Percentiles rank a stretch among this genome's conserved stretches.
Evolutionary conservation across 2,113 vertebrate species (phyloP).

Genomic region (Ursus arctos): DNA sequence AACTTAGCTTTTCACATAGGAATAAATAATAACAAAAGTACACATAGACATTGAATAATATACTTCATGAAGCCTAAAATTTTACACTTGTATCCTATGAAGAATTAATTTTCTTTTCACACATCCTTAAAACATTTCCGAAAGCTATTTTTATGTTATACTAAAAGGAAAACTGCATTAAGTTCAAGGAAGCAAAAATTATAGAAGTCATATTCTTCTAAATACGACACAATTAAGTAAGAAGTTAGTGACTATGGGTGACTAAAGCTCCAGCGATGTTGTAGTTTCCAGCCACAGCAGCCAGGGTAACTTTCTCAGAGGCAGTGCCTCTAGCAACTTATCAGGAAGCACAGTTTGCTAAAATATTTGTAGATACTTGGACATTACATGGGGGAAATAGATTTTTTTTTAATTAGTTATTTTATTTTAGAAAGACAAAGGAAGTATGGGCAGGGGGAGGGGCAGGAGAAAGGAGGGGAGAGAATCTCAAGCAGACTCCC

Average conservation of each 20-base stretch:
- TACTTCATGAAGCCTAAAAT: neutral
- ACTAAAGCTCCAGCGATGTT: neutral
- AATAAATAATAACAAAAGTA: conserved; percentile 23
- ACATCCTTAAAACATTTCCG: conserved; percentile 30
- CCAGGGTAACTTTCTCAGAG: neutral
- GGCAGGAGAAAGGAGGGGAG: neutral
- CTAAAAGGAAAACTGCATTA: neutral
- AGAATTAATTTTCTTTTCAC: conserved; percentile 49
- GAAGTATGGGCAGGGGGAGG: neutral
- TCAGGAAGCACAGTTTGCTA: neutral
- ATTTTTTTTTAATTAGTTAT: neutral
- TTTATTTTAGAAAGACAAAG: neutral
- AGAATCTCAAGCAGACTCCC: neutral
- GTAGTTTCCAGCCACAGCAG: neutral
- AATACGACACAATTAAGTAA: neutral
- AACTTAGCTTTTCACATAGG: neutral
- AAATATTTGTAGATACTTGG: neutral
- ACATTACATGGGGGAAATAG: neutral
- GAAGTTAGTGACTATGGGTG: neutral
- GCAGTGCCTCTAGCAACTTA: neutral
- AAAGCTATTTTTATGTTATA: conserved; percentile 20
- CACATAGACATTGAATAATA: neutral
- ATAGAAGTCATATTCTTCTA: neutral
- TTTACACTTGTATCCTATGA: neutral
- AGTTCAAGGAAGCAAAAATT: conserved; percentile 22